Base-by-base conservation (phyloP, 2,113 vertebrate species). In the Polypterus senegalus region DNA sequence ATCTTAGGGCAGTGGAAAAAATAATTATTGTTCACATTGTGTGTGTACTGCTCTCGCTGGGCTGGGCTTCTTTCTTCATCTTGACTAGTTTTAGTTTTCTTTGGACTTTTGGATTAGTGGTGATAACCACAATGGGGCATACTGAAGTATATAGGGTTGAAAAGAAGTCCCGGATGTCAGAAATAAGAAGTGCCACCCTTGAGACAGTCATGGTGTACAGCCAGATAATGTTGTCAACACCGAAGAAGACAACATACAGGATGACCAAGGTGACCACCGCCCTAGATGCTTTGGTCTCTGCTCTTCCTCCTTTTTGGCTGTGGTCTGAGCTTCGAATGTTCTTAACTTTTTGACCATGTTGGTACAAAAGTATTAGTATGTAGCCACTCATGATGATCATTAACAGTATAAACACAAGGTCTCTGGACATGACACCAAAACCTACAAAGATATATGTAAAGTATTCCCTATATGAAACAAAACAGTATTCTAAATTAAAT, bases 141-240 rank as follows among this genome's bases (percentile, higher is more conserved):
- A 27, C 27, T 4, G 27, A 27, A 27, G 27, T 27, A 27, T 27
- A 27, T 27, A 27, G 27, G 27, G 27, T 27, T 27, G 27, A 1
- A 27, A 27, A 27, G 27, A 27, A 27, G 27, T 27, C 27, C 27
- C 27, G 27, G 27, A 27, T 27, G 27, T 27, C 27, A 27, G 27
- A 27, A 27, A 27, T 27, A 27, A 27, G 27, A 27, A 27, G 27
- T 27, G 27, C 63, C 46, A 66, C 61, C 54, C 5, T 62, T 27
- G 65, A 48, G 1, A 66, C 27, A 6, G 65, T 10, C 47, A 66
- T 9, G 49, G 61, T 66, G 27, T 66, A 66, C 4, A 66, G 58
- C 65, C 65, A 66, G 60, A 66, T 66, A 59, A 61, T 59, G 46
- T 66, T 66, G 55, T 66, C 65, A 46, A 66, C 54, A 5, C 65